Percentiles rank a stretch among this genome's conserved stretches.
Conservation (phyloP, 2,797 vertebrate genomes). For the Pseudopleuronectes americanus region DNA sequence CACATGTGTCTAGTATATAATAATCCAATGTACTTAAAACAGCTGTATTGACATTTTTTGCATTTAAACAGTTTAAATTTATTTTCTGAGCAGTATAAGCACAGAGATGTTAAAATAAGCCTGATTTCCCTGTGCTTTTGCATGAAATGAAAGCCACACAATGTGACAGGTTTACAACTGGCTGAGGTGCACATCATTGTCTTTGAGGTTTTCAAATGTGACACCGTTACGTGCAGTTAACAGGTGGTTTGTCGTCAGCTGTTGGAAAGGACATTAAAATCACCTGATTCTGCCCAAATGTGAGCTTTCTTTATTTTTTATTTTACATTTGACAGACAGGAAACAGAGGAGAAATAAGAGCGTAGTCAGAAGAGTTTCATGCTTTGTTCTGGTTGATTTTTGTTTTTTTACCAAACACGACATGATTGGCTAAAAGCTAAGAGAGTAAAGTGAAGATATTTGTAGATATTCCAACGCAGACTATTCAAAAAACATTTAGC, state of each 20-base stretch:
- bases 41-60: no score
- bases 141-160: neutral
- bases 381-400: neutral
- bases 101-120: neutral
- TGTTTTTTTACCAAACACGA: neutral
- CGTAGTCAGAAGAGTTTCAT: neutral
- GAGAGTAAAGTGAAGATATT: neutral
- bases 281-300: neutral
- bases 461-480: neutral
- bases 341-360: neutral
- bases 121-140: neutral
- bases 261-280: neutral
- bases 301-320: slow-evolving; percentile 14
- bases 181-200: neutral
- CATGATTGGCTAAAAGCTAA: neutral
- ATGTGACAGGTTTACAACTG: neutral
- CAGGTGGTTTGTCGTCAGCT: no score
- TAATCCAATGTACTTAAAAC: no score
- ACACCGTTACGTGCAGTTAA: no score
- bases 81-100: no score
- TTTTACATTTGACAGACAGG: slow-evolving; percentile 10
- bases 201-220: neutral
- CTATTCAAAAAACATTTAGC: neutral
- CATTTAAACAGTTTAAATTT: no score
- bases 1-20: no score